Evolutionary conservation across 2,797 vertebrate species (phyloP).

Genomic region (Acanthurus lineatus): DNA sequence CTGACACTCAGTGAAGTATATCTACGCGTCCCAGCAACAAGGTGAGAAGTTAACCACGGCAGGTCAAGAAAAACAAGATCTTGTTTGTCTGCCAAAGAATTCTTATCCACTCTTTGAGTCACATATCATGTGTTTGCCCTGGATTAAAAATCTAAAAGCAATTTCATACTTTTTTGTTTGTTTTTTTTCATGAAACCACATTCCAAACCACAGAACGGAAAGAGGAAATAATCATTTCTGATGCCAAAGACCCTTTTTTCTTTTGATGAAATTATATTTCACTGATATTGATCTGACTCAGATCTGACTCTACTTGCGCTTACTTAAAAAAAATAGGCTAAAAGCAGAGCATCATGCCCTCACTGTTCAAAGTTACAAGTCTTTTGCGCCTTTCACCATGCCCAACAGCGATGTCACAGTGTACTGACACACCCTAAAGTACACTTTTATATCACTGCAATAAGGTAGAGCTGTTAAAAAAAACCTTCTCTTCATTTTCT

Average conservation of each 20-base stretch:
- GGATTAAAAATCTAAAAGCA: too few relatives aligned
- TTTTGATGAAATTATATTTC: too few relatives aligned
- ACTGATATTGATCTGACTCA: too few relatives aligned
- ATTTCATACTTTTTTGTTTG: not conserved
- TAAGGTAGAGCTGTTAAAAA: not conserved
- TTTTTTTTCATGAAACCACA: too few relatives aligned
- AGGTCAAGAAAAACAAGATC: not conserved
- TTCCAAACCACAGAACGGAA: too few relatives aligned
- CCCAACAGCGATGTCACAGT: not conserved
- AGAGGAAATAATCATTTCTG: too few relatives aligned
- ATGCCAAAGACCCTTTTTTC: too few relatives aligned
- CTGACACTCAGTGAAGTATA: not conserved
- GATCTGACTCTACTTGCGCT: too few relatives aligned
- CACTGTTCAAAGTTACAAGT: not conserved
- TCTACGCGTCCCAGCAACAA: not conserved
- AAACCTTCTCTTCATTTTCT: not conserved
- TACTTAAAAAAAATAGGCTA: not conserved
- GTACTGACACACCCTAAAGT: not conserved
- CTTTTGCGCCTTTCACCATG: not conserved
- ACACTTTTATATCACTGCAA: too few relatives aligned
- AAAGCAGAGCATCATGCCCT: not conserved
- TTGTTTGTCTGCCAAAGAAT: too few relatives aligned
- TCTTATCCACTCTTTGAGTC: not conserved
- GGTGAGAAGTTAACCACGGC: not conserved
- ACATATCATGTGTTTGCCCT: not conserved